Conservation (phyloP, 2,113 vertebrate genomes). For the Eurypyga helias region DNA sequence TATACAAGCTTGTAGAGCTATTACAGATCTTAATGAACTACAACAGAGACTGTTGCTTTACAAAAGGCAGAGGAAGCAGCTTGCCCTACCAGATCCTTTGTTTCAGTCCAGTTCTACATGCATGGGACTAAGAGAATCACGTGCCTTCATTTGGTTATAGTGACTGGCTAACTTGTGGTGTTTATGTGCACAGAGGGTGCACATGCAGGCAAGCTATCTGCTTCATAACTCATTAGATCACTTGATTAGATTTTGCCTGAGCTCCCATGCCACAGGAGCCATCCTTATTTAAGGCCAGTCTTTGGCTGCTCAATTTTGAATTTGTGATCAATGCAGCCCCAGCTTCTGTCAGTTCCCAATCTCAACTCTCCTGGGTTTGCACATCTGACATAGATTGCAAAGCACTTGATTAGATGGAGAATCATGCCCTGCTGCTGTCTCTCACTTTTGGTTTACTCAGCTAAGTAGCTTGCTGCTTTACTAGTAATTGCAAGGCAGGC, state of each 20-base stretch:
- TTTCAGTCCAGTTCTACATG: neutral
- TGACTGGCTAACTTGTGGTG: neutral
- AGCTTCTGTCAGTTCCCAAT: neutral
- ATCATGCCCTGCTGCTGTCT: neutral
- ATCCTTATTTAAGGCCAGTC: neutral
- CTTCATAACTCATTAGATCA: fast-evolving
- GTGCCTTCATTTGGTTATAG: neutral
- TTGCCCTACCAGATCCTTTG: neutral
- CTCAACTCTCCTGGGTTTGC: neutral
- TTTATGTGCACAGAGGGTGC: neutral
- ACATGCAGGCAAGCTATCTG: neutral
- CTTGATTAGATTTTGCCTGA: neutral
- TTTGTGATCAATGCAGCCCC: neutral
- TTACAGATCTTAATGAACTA: constrained; percentile 47
- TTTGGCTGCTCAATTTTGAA: neutral
- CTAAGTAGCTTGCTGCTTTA: neutral
- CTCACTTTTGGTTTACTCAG: neutral
- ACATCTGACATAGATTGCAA: neutral
- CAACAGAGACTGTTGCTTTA: neutral
- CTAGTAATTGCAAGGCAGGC: neutral
- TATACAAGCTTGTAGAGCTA: constrained; percentile 43
- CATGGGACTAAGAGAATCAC: neutral
- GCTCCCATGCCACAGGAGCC: neutral
- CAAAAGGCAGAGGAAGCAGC: neutral
- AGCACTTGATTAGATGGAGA: constrained; percentile 1